Percentiles rank a stretch among this genome's conserved stretches.
Evolutionary conservation across 2,797 vertebrate species (phyloP).

Genomic region (Characodon lateralis): DNA sequence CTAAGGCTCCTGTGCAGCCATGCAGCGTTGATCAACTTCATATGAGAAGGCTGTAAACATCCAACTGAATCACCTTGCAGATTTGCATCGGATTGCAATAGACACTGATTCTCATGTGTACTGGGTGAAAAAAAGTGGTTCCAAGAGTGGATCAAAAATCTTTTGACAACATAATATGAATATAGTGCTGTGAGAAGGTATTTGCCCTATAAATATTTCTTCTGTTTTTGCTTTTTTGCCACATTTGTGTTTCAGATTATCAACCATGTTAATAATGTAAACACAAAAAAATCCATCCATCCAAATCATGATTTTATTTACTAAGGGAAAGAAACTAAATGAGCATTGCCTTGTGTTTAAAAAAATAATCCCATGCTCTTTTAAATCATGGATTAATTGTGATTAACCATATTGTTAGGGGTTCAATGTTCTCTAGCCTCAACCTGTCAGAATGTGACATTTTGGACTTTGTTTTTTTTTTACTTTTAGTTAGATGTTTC

Average conservation of each 20-base stretch:
- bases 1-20: slow-evolving; percentile 72
- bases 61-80: slow-evolving; percentile 52
- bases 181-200: background rate
- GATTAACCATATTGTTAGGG: background rate
- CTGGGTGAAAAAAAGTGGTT: slow-evolving; percentile 38
- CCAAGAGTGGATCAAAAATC: slow-evolving; percentile 29
- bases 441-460: background rate
- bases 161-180: slow-evolving; percentile 24
- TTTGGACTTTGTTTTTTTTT: no score
- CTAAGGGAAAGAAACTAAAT: background rate
- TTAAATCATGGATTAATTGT: background rate
- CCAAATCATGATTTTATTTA: background rate
- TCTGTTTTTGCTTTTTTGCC: background rate
- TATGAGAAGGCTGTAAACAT: slow-evolving; percentile 77
- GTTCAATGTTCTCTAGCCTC: background rate
- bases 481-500: no score
- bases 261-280: background rate
- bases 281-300: no score
- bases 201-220: background rate
- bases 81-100: slow-evolving; percentile 56
- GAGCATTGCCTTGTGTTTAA: background rate
- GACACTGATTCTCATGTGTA: slow-evolving; percentile 28
- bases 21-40: slow-evolving; percentile 73
- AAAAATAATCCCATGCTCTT: background rate
- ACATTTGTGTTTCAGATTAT: background rate